Evolutionary conservation across 1,140 invertebrate species (phyloP).

Genomic region (Camponotus floridanus): DNA sequence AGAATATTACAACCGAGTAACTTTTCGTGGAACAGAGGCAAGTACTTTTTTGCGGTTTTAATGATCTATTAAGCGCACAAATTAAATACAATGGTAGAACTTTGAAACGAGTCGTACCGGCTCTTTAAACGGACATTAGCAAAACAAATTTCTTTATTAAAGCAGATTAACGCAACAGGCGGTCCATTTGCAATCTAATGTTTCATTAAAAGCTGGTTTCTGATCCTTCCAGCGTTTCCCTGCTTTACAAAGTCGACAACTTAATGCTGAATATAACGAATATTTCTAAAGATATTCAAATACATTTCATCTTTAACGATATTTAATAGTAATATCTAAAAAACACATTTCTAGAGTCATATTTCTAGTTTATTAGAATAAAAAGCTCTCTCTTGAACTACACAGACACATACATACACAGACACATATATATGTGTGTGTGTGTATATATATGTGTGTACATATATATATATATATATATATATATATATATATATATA

Average conservation of each 20-base stretch:
- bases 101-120: conserved; percentile 55
- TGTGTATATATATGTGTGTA: no score
- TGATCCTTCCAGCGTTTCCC: background rate
- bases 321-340: background rate
- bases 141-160: conserved; percentile 53
- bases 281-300: background rate
- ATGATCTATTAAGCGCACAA: conserved; percentile 45
- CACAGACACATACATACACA: no score
- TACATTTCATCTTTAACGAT: background rate
- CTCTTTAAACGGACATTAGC: conserved; percentile 64
- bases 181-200: conserved; percentile 58
- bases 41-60: background rate
- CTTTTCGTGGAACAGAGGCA: background rate
- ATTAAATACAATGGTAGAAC: conserved; percentile 61
- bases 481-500: background rate
- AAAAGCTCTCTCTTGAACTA: background rate
- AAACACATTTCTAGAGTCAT: background rate
- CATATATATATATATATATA: background rate
- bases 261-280: conserved; percentile 8
- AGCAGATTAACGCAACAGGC: conserved; percentile 62
- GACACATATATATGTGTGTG: no score
- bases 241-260: background rate
- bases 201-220: conserved; percentile 33
- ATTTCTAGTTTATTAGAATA: background rate
- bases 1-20: background rate